Percentiles rank a stretch among this genome's conserved stretches.
Evolutionary conservation across 2,797 vertebrate species (phyloP).

Genomic region (Passerculus sandwichensis): DNA sequence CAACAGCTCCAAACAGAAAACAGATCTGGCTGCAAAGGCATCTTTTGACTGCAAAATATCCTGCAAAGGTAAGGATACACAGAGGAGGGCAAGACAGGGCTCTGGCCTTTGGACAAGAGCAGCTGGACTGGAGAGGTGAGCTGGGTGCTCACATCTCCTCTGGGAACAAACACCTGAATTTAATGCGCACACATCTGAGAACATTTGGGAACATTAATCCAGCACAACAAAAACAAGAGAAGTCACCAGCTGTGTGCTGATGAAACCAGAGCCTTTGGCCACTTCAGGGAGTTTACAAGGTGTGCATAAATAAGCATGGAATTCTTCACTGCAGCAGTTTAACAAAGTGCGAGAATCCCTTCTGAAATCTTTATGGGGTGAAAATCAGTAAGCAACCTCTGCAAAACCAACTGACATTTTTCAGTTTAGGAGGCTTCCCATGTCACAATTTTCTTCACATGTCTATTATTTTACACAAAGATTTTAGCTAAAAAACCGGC

Average conservation of each 20-base stretch:
- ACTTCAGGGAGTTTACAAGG: background rate
- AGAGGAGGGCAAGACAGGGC: fast-evolving
- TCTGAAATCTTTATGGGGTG: constrained; percentile 38
- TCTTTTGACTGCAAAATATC: too few relatives aligned
- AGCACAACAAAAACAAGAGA: background rate
- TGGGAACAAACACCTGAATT: background rate
- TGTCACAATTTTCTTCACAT: too few relatives aligned
- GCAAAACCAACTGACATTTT: constrained; percentile 13
- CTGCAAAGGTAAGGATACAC: background rate
- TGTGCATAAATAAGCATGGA: background rate
- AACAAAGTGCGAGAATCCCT: constrained; percentile 31
- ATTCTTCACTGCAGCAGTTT: background rate
- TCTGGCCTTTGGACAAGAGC: background rate
- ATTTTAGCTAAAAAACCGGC: background rate
- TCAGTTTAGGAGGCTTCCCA: background rate
- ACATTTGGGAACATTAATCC: background rate
- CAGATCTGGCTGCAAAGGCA: background rate
- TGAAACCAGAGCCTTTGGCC: background rate
- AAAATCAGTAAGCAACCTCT: constrained; percentile 19
- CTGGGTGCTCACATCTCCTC: background rate
- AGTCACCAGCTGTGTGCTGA: background rate
- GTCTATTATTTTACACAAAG: background rate
- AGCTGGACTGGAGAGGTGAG: background rate
- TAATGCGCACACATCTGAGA: background rate
- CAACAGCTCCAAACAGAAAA: background rate